Evolutionary conservation across 37 sponge, comb jelly and placozoan genomes (phyloP).

Genomic region (Crambe crambe): DNA sequence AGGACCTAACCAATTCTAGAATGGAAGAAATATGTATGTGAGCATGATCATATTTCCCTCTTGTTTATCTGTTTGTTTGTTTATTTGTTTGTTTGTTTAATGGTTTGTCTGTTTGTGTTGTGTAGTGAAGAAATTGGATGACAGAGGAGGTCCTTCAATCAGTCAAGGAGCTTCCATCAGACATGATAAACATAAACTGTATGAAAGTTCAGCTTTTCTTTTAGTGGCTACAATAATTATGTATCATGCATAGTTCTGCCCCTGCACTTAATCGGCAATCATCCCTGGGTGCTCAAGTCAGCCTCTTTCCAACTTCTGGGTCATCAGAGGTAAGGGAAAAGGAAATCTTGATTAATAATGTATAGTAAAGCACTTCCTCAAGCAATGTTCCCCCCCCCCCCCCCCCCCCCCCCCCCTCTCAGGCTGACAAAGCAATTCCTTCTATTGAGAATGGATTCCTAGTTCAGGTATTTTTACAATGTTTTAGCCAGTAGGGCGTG

Average conservation of each 20-base stretch:
- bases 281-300: background rate
- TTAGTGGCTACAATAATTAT: background rate
- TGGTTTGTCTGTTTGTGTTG: background rate
- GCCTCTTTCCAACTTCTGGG: background rate
- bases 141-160: background rate
- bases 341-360: background rate
- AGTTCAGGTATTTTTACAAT: conserved; percentile 36
- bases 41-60: background rate
- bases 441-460: conserved; percentile 64
- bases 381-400: background rate
- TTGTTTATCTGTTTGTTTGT: too few relatives aligned
- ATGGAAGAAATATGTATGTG: conserved; percentile 41
- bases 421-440: conserved; percentile 48
- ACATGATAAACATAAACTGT: background rate
- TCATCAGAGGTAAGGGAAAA: background rate
- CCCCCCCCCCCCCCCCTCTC: background rate
- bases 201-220: background rate
- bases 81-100: background rate
- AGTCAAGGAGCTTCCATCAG: background rate
- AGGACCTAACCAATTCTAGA: conserved; percentile 14
- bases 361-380: background rate
- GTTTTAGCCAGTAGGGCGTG: background rate
- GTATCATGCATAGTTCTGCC: background rate
- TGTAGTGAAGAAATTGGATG: background rate
- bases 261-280: background rate